Base-by-base conservation (phyloP, 64 coral and sea anemone species). In the Montipora capricornis region DNA sequence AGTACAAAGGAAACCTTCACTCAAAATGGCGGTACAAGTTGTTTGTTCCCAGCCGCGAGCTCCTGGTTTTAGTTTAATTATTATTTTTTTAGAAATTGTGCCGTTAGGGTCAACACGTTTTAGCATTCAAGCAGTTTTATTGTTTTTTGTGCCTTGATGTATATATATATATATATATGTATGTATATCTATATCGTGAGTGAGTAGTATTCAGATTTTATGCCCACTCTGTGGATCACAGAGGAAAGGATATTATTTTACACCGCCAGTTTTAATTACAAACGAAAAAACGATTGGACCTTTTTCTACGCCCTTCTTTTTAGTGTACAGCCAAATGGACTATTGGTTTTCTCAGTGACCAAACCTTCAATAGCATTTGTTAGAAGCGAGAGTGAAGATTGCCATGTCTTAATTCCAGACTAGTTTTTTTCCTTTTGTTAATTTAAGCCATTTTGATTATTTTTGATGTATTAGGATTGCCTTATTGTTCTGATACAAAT, bases 31-130 rank as follows among this genome's bases (percentile, higher is more conserved):
- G 2, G 37, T 37, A 37, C 37, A 37, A 37, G 37, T 37, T 37
- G 37, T 37, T 37, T 37, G 37, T 37, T 37, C 37, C 37, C 37
- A 37, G 37, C 37, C 37, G 37, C 37, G 37, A 37, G 37, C 37
- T 37, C 37, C 37, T 37, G 37, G 37, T 83, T 62, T 44, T 14
- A 15, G 61, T 19, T 70, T 45, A 47, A 69, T 48, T 20, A 49
- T 85, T 69, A 49, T 67, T 44, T 47, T 85, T 85, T 62, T 85
- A 85, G 2, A 85, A 20, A 85, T 71, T 85, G 3, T 17, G 14
- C 48, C 2, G 49, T 62, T n/a, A 15, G 4, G 17, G 26, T 68
- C 47, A 14, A 85, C 5, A 16, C 15, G 24, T 62, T 83, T 83
- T 83, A 46, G 24, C 64, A 14, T 70, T 85, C 61, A 64, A 15